Base-by-base conservation (phyloP, 2,888 invertebrate species). In the Celastrina argiolus region DNA sequence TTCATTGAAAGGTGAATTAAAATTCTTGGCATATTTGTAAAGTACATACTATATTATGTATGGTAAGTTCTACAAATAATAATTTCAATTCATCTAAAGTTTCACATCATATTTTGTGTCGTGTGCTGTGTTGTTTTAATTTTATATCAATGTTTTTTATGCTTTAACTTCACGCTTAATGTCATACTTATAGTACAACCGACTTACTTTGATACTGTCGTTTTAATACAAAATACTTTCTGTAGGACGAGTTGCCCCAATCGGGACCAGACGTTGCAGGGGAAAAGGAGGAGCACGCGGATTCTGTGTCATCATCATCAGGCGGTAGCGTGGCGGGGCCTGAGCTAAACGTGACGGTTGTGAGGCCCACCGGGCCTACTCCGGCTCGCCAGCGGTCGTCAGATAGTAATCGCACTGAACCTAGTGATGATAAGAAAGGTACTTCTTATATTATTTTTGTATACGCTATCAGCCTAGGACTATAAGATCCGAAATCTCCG, bases 321-420 rank as follows among this genome's bases (percentile, higher is more conserved):
- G 83, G 74, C 0, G 88, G 81, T 18, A 87, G 87, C 51, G 86
- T 78, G 1, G 87, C 81, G 0, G 88, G 81, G 0, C 89, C 87
- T n/a, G 85, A 66, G 31, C 31, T 66, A 42, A 58, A 91, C 41
- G 79, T 88, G 1, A 90, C 90, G 0, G 84, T 90, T 3, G 75
- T 91, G 63, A 84, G 82, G 67, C 74, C 83, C 0, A 84, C 85
- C 18, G 82, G 85, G 0, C 79, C 84, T 0, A 72, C 84, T 0
- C 88, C 90, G 3, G 85, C 84, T 0, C 77, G 93, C 42, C 93
- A 93, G 65, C 83, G 86, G 56, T 93, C 93, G 16, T 90, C 92
- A 0, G 93, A 93, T 69, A 93, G 93, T 70, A 93, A 92, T 64
- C 80, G 84, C 63, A 91, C 91, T 4, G 90, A 90, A 67, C 90